Evolutionary conservation across 2,888 invertebrate species (phyloP).

Genomic region (Callimorpha dominula): DNA sequence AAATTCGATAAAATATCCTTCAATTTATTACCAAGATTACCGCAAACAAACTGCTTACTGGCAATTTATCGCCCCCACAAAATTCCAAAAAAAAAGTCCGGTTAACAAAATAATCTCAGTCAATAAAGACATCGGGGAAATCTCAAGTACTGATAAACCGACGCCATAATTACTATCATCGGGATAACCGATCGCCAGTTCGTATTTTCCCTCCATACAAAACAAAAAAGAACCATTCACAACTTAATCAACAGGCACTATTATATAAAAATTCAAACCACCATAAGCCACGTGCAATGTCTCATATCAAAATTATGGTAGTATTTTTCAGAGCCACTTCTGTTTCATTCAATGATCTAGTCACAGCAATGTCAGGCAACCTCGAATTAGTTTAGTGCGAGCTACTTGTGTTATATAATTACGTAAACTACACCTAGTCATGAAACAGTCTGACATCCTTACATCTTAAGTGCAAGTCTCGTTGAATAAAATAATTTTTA

Average conservation of each 20-base stretch:
- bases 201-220: constrained; percentile 59
- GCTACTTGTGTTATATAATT: neutral
- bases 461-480: too few relatives aligned
- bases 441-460: neutral
- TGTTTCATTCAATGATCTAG: neutral
- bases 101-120: constrained; percentile 63
- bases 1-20: too few relatives aligned
- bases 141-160: constrained; percentile 71
- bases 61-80: constrained; percentile 21
- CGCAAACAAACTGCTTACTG: constrained; percentile 21
- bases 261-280: constrained; percentile 45
- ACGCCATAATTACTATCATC: constrained; percentile 72
- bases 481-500: too few relatives aligned
- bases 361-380: neutral
- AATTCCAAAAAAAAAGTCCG: constrained; percentile 32
- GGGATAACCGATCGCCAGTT: constrained; percentile 65
- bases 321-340: constrained; percentile 26
- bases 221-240: constrained; percentile 58
- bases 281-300: constrained; percentile 63
- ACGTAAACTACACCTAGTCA: neutral
- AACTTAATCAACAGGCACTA: constrained; percentile 62
- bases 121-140: constrained; percentile 77
- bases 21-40: constrained; percentile 9
- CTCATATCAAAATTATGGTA: constrained; percentile 70
- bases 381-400: neutral